Conservation (phyloP, 2,797 vertebrate species). For the Bradypus variegatus region DNA sequence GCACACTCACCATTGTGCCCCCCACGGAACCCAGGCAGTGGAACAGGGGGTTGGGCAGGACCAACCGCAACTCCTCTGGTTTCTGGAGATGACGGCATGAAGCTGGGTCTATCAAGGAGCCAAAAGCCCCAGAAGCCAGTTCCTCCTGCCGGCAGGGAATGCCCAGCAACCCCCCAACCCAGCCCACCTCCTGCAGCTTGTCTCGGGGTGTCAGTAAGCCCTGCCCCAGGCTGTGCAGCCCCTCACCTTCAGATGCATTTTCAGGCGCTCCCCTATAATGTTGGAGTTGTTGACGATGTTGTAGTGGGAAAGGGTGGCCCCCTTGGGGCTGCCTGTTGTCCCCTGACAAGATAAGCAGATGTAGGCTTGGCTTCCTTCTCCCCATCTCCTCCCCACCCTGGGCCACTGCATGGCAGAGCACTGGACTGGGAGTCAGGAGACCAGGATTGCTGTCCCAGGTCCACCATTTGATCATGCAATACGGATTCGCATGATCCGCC, state of each 20-base stretch:
- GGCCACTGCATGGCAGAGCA: background rate
- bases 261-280: slow-evolving; percentile 72
- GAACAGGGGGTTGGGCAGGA: slow-evolving; percentile 80
- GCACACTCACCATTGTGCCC: slow-evolving; percentile 77
- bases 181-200: background rate
- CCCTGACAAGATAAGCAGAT: slow-evolving; percentile 77
- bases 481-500: background rate
- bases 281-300: slow-evolving; percentile 91
- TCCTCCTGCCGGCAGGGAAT: background rate
- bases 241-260: slow-evolving; percentile 38
- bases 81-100: slow-evolving; percentile 53
- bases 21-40: slow-evolving; percentile 86
- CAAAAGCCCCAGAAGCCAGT: background rate
- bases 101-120: background rate
- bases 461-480: background rate
- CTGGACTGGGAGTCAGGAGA: background rate
- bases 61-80: slow-evolving; percentile 68
- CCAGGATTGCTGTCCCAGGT: background rate
- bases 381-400: background rate
- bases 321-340: slow-evolving; percentile 89
- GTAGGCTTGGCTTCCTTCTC: background rate
- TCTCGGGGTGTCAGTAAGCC: background rate
- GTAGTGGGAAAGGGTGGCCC: slow-evolving; percentile 88
- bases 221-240: background rate
- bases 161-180: background rate